Percentiles rank a stretch among this genome's conserved stretches.
These are phyloP conservation scores for Choreutis nemorana DNA, from an alignment of 2,888 invertebrate genomes.

Conservation along the genomic window DNA sequence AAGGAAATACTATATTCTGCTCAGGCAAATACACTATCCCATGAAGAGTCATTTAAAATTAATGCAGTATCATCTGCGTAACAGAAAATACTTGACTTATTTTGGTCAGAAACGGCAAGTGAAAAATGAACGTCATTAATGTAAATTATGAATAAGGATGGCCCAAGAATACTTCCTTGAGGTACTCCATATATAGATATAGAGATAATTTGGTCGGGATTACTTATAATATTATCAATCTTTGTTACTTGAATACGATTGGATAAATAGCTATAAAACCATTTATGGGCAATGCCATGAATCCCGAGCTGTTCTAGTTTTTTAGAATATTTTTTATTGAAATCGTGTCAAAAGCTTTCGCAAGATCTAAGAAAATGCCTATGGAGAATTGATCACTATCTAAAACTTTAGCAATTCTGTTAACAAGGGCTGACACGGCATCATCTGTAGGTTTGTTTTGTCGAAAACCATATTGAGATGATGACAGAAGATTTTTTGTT, in stretches of 20 bases:
- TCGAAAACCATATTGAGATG: conserved; percentile 5
- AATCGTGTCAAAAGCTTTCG: neutral
- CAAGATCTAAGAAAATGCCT: conserved; percentile 1
- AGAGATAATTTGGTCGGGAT: neutral
- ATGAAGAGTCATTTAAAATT: neutral
- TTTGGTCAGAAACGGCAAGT: too few relatives aligned
- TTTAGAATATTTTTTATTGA: neutral
- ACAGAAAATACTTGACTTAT: neutral
- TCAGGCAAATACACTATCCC: neutral
- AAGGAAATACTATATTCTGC: too few relatives aligned
- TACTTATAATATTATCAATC: neutral
- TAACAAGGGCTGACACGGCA: neutral
- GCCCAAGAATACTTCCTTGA: neutral
- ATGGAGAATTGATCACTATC: neutral
- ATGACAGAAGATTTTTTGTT: conserved; percentile 1
- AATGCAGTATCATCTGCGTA: neutral
- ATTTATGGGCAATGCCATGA: neutral
- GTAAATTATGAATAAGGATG: neutral
- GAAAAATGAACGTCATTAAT: too few relatives aligned
- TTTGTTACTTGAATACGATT: neutral
- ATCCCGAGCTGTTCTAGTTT: neutral
- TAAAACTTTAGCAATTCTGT: neutral
- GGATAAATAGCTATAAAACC: neutral
- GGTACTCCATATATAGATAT: neutral
- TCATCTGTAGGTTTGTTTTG: conserved; percentile 5